A percentile compares a stretch with the other conserved stretches of the same genome.
Evolutionary conservation across 2,888 invertebrate genomes (phyloP).

Genomic region (Drosophila pseudotakahashii): DNA sequence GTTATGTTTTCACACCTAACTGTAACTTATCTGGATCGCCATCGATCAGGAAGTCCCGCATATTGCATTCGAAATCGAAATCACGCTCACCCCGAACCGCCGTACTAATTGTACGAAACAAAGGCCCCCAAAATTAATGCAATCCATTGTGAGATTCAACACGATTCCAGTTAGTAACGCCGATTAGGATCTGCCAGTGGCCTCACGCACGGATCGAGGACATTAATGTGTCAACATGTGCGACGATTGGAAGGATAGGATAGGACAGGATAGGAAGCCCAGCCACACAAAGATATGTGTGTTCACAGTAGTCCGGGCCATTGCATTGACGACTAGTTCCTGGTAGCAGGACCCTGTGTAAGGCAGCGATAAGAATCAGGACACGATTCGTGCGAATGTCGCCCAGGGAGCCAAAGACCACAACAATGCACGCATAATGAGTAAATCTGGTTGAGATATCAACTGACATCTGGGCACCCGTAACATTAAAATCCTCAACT

Average conservation of each 20-base stretch:
- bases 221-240: constrained; percentile 80
- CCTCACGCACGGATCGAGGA: constrained; percentile 68
- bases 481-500: constrained; percentile 31
- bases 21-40: constrained; percentile 56
- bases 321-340: constrained; percentile 68
- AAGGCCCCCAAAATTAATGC: constrained; percentile 65
- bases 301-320: constrained; percentile 54
- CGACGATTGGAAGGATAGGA: constrained; percentile 38
- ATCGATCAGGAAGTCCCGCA: constrained; percentile 63
- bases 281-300: constrained; percentile 9
- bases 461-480: constrained; percentile 37
- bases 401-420: constrained; percentile 56
- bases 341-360: constrained; percentile 59
- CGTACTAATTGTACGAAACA: constrained; percentile 65
- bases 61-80: constrained; percentile 32
- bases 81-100: constrained; percentile 29
- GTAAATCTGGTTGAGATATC: constrained; percentile 49
- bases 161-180: constrained; percentile 79
- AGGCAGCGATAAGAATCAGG: constrained; percentile 58
- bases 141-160: constrained; percentile 64
- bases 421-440: constrained; percentile 79
- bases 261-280: constrained; percentile 1
- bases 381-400: constrained; percentile 70
- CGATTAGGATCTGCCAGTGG: constrained; percentile 70
- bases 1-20: constrained; percentile 62